Base-by-base conservation (phyloP, 2,888 invertebrate genomes). In the Drosophila birchii region DNA sequence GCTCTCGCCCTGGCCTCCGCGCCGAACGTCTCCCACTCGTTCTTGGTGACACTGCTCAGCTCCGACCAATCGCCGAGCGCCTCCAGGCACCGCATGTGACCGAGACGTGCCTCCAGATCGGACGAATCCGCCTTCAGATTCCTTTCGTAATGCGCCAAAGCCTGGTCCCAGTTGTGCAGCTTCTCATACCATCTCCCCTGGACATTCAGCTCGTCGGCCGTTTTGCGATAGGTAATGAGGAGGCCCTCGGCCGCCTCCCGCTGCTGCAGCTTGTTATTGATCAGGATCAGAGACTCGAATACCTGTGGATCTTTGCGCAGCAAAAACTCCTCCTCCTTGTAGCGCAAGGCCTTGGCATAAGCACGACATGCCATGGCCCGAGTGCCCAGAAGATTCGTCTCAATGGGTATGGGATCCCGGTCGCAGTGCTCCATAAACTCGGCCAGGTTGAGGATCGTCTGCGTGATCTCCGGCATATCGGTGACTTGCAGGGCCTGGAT, bases 381-480 rank as follows among this genome's bases (percentile, higher is more conserved):
- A 80, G 98, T 96, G 0, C 99, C 98, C 0, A 99, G 93, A 56
- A 98, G 93, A 69, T 96, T 96, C 0, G 97, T 95, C 70, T 98
- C 96, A 70, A 99, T 94, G 0, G 99, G 98, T 74, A 99, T 93
- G 0, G 98, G 96, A 29, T 98, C 98, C 90, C 97, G 96, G 90
- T 99, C 99, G 89, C 99, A 99, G 91, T 99, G 99, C 89, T 99
- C 99, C 98, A 99, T 99, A 90, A 99, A 99, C 92, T 99, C 99
- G 0, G 99, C 99, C 75, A 99, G 93, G 93, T 99, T 99, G 16
- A 99, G 94, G 73, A 99, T 96, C 0, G 98, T 98, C 90, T 99
- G 99, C 0, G 98, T 98, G 49, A 99, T 96, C 92, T 99, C 99
- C 0, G 98, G 98, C 61, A 98, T 95, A 90, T 98, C 98, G 6